Base-by-base conservation (phyloP, 2,888 invertebrate genomes). In the Hirtodrosophila alboralis region DNA sequence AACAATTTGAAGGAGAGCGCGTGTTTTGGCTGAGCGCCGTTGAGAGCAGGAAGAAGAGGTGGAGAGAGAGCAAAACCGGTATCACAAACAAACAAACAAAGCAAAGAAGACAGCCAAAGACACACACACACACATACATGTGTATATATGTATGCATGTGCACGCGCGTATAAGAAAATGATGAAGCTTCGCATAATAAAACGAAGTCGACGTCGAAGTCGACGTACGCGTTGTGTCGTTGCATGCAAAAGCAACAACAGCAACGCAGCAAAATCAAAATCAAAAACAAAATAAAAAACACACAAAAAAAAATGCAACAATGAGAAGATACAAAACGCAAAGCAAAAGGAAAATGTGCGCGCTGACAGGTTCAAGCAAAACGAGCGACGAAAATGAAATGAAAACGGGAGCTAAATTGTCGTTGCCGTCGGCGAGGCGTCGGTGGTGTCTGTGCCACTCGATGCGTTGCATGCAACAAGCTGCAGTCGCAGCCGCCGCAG, bases 391-490 rank as follows among this genome's bases (percentile, higher is more conserved):
- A 71, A 71, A 62, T 73, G 54, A 71, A 73, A 67, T 49, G 54
- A 62, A 71, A 73, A 73, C 71, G 68, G 73, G 58, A 59, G 73
- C 73, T 73, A 44, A 54, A 58, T 58, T 68, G 58, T 49, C 41
- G 61, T 36, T 36, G 58, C 51, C 53, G 26, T 7, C 18, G 43
- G 8, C 62, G 41, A 31, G 40, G 53, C 53, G 26, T 7, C 13
- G 43, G 8, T 52, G 53, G 16, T 9, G 47, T 27, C 65, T 31
- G 21, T 41, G 48, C 41, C 33, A 40, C 37, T 57, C 13, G 40
- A 34, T 54, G 40, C 54, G 65, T 63, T 72, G 74, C 76, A 74
- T 71, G 71, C 74, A 75, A 75, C 76, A 75, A 76, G 70, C 77
- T 65, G 77, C 60, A 76, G 49, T 33, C 27, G 49, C 56, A 51